These are phyloP conservation scores for Xiphophorus maculatus DNA, from an alignment of 2,113 vertebrate species.

Conservation along the genomic window DNA sequence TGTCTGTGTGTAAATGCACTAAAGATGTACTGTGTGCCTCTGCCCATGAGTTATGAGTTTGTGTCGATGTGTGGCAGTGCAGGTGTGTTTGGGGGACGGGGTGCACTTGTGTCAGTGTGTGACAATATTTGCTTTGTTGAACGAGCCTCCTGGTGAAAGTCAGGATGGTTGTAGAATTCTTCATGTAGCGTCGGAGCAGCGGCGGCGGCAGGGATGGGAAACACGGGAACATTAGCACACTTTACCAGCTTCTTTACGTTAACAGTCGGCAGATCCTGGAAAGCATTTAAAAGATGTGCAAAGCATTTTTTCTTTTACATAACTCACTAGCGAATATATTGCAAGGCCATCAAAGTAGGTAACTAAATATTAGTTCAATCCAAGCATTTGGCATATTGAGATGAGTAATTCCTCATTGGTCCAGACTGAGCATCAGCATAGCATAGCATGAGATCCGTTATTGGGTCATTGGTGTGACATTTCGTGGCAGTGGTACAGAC, in stretches of 20 bases:
- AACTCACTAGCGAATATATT: neutral
- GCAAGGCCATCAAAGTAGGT: too few species aligned
- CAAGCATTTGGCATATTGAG: neutral
- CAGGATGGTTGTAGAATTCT: constrained; percentile 47
- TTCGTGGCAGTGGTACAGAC: neutral
- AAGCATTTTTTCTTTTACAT: neutral
- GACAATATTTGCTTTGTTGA: constrained; percentile 74
- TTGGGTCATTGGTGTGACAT: neutral
- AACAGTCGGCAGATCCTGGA: constrained; percentile 25
- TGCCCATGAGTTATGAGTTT: constrained; percentile 66
- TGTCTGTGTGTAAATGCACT: constrained; percentile 39
- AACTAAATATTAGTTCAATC: too few species aligned
- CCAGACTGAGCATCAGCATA: neutral
- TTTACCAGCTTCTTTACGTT: constrained; percentile 38
- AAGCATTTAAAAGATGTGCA: neutral
- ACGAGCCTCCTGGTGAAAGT: constrained; percentile 70
- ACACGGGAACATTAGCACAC: constrained; percentile 32
- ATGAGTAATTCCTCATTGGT: neutral
- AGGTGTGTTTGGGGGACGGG: constrained; percentile 22
- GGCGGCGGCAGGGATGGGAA: constrained; percentile 26
- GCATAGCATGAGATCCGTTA: neutral
- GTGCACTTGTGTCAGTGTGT: constrained; percentile 17
- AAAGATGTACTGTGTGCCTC: constrained; percentile 48
- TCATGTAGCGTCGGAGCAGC: constrained; percentile 41
- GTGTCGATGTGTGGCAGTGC: constrained; percentile 21